Conservation (phyloP, 2,888 invertebrate genomes). For the Netelia fuscicornis region DNA sequence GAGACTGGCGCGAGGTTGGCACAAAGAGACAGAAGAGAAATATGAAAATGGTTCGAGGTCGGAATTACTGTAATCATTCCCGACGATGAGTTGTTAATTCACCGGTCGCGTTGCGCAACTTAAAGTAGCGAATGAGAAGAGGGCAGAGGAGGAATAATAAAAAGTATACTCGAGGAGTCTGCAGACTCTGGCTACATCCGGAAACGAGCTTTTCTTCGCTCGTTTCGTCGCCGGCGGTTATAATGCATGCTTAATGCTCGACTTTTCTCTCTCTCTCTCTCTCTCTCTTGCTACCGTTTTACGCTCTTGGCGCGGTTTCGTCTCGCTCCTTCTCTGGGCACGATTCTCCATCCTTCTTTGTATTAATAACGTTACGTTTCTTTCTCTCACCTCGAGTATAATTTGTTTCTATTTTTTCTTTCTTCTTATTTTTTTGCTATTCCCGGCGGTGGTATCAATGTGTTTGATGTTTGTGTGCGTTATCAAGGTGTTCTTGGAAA, state of each 20-base stretch:
- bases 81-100: conserved; percentile 65
- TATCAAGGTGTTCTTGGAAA: not conserved
- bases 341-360: conserved; percentile 5
- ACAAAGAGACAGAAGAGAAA: not conserved
- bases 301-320: conserved; percentile 5
- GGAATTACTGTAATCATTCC: conserved; percentile 63
- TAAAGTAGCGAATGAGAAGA: not conserved
- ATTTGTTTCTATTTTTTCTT: not conserved
- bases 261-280: not conserved
- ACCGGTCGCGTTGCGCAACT: conserved; percentile 54
- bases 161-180: not conserved
- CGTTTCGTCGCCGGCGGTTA: conserved; percentile 19
- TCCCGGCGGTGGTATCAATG: not conserved
- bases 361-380: not conserved
- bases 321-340: not conserved
- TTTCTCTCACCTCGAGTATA: conserved; percentile 19
- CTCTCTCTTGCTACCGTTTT: conserved; percentile 7
- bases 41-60: not conserved
- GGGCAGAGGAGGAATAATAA: not conserved
- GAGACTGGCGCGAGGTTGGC: not conserved
- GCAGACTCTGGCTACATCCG: conserved; percentile 13
- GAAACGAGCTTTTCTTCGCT: conserved; percentile 50
- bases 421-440: conserved; percentile 11
- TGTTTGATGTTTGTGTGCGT: not conserved
- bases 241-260: conserved; percentile 25